Evolutionary conservation across 1,140 invertebrate species (phyloP), one percentile per base, ranked within the genome.

Genomic region (Monochamus saltuarius): DNA sequence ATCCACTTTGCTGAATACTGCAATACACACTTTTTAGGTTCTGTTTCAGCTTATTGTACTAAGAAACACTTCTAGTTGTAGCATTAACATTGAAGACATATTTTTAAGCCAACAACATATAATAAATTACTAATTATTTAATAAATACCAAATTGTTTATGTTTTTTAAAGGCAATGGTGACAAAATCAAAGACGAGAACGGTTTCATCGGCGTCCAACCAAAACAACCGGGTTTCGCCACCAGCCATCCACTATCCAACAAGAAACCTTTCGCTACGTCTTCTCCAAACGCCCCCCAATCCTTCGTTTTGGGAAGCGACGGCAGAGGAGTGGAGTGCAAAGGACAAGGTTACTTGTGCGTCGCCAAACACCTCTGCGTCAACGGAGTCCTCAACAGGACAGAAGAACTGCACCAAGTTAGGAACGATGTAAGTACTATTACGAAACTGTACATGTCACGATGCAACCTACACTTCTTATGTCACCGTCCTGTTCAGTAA

Each of bases 261-360:
- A 60, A 59, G 43, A 61, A 68, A 59, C 56, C 63, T 10, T 62
- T 62, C 47, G 49, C 46, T 1, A 61, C 51, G 11, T 47, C 29
- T 13, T 46, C 62, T 14, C 59, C 53, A 42, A 17, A 22, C n/a
- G 38, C 22, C n/a, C 40, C 14, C 16, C n/a, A 38, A 7, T 36
- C 51, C n/a, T 53, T 53, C 37, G 37, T 17, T 19, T 16, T 53
- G 10, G 37, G 37, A 39, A 38, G 14, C 8, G 68, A 64, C 55
- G 58, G 60, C 61, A 52, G 58, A 57, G 61, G 50, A 35, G 34
- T 38, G 10, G 19, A 38, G 14, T 85, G 84, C 62, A 73, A 73
- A 55, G 82, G 80, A 8, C 70, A 77, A 29, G 81, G 81, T 43
- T 81, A 79, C 67, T 79, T 81, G 40, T 86, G 84, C 68, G 83